Evolutionary conservation across 1,140 invertebrate species (phyloP), one percentile per base, ranked within the genome.

Genomic region (Muscidifurax raptorellus): DNA sequence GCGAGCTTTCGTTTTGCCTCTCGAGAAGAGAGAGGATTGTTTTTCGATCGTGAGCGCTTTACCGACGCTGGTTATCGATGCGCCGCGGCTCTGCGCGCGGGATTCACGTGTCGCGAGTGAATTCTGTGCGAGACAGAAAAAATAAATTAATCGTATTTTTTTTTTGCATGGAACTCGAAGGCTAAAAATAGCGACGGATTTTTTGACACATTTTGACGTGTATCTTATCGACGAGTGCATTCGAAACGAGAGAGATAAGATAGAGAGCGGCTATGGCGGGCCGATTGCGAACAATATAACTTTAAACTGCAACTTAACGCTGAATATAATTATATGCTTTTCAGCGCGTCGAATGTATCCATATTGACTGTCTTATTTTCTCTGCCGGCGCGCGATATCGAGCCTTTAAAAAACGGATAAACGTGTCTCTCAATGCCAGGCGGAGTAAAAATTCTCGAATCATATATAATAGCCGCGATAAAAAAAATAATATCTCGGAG

Each of bases 141-240:
- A 52, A 15, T 18, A 12, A 22, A 18, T 52, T 12, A 18, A 52
- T 18, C 18, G 47, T 52, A 52, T 18, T 52, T 52, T 67, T n/a
- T n/a, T n/a, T n/a, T n/a, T n/a, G n/a, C n/a, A n/a, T n/a, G n/a
- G n/a, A n/a, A n/a, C 64, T 4, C 25, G 25, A 25, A 1, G n/a
- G 64, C 25, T 15, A 67, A 22, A 67, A 27, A 67, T 67, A 67
- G 27, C 22, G 2, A 27, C 7, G 30, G 10, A 36, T 72, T 72
- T 30, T 72, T 72, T 9, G 18, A 27, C 13, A 12, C 30, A 3
- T 22, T 72, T 72, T 30, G n/a, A 72, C 30, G 3, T 22, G 18
- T 72, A 72, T 72, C 69, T 72, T 72, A 72, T 72, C 69, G 28
- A 36, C 28, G n/a, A 22, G 27, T 72, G 69, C 69, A 72, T 72